Conservation (phyloP, 2,888 invertebrate species). For the Plemyria rubiginata region DNA sequence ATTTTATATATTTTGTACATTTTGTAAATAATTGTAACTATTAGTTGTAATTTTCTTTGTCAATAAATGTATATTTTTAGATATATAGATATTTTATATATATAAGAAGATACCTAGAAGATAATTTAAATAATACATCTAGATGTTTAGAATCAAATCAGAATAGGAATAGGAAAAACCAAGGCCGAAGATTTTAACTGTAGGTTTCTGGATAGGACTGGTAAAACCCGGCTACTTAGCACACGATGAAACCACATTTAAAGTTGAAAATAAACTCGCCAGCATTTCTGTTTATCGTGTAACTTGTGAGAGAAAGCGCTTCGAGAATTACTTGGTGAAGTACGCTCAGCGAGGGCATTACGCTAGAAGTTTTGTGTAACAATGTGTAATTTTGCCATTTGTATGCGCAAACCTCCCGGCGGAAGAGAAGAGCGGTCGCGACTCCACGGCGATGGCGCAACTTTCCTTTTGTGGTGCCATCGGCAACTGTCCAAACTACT, state of each 20-base stretch:
- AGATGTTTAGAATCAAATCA: too few species aligned
- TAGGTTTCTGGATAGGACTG: too few species aligned
- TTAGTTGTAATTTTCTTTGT: too few species aligned
- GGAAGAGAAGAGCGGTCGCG: constrained; percentile 66
- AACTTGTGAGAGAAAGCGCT: constrained; percentile 68
- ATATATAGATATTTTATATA: too few species aligned
- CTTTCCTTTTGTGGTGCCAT: constrained; percentile 80
- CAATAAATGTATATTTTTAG: too few species aligned
- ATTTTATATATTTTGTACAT: too few species aligned
- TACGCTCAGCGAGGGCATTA: constrained; percentile 72
- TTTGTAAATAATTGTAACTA: too few species aligned
- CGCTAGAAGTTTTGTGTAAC: constrained; percentile 77
- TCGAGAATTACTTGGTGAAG: constrained; percentile 68
- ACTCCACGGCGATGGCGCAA: constrained; percentile 61
- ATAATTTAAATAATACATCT: too few species aligned
- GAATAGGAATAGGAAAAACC: too few species aligned
- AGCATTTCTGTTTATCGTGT: constrained; percentile 65
- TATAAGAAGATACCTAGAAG: too few species aligned
- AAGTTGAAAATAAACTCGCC: constrained; percentile 38
- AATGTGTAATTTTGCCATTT: constrained; percentile 83
- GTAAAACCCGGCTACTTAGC: not conserved
- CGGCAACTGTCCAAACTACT: constrained; percentile 77
- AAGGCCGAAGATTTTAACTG: too few species aligned
- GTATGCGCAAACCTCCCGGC: constrained; percentile 76
- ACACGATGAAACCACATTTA: constrained; percentile 15